Conservation (phyloP, 2,113 vertebrate species). For the Natator depressus region DNA sequence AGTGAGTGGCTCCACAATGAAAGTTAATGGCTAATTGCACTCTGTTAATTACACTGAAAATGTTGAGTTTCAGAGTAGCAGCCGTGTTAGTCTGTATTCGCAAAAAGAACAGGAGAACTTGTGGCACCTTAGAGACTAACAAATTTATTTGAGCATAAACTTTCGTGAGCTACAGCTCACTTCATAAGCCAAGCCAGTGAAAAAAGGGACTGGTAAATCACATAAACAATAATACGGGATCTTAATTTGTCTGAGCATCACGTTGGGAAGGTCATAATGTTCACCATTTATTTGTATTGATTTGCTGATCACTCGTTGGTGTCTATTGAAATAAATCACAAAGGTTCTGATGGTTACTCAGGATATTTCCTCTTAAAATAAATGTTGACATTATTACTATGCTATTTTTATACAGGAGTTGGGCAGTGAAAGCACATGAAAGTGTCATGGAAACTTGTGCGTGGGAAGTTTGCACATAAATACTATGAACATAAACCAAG, state of each 20-base stretch:
- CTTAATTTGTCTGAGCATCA: not conserved
- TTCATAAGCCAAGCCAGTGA: not conserved
- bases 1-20: not conserved
- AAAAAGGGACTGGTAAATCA: slow-evolving; percentile 16
- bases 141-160: too few species aligned
- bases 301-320: not conserved
- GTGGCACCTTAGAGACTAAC: too few species aligned
- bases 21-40: slow-evolving; percentile 56
- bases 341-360: not conserved
- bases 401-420: not conserved
- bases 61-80: not conserved
- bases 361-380: not conserved
- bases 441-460: not conserved
- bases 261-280: slow-evolving; percentile 15
- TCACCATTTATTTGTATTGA: slow-evolving; percentile 50
- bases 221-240: not conserved
- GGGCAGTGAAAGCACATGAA: not conserved
- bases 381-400: fast-evolving
- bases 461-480: not conserved
- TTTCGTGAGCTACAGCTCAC: too few species aligned
- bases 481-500: fast-evolving
- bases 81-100: too few species aligned
- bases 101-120: too few species aligned
- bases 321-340: not conserved
- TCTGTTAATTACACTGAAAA: slow-evolving; percentile 34